Evolutionary conservation across 1,140 invertebrate genomes (phyloP).

Genomic region (Heliconius himera): DNA sequence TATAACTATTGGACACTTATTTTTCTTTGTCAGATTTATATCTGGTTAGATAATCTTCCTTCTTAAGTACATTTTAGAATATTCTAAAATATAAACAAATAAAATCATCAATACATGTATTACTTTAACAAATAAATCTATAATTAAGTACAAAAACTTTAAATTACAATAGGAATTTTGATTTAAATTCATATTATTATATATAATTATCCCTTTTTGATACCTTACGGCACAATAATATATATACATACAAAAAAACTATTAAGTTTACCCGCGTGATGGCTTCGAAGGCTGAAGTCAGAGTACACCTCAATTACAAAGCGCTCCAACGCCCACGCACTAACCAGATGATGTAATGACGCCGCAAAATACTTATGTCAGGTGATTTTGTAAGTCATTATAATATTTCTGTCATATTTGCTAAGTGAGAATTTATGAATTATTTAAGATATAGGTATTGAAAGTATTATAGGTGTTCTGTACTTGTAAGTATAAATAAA

Average conservation of each 20-base stretch:
- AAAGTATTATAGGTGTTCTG: too few relatives aligned
- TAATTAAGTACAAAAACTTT: background rate
- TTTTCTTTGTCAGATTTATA: too few relatives aligned
- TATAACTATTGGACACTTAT: too few relatives aligned
- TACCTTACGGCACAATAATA: background rate
- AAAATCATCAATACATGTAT: background rate
- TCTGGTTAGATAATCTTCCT: too few relatives aligned
- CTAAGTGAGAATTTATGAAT: background rate
- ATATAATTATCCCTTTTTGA: background rate
- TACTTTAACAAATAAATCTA: background rate
- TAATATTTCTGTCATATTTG: background rate
- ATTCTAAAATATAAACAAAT: too few relatives aligned
- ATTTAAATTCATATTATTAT: background rate
- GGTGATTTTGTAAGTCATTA: background rate
- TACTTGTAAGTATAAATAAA: too few relatives aligned
- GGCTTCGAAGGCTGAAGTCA: background rate
- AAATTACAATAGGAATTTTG: background rate
- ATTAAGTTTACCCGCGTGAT: background rate
- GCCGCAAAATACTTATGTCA: background rate
- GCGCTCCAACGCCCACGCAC: background rate
- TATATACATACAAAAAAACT: background rate
- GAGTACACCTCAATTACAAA: conserved; percentile 1
- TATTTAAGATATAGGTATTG: background rate
- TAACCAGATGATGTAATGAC: conserved; percentile 1
- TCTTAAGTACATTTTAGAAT: too few relatives aligned